Evolutionary conservation across 2,888 invertebrate genomes (phyloP), one percentile per base, ranked within the genome.

Genomic region (Zootermopsis nevadensis): DNA sequence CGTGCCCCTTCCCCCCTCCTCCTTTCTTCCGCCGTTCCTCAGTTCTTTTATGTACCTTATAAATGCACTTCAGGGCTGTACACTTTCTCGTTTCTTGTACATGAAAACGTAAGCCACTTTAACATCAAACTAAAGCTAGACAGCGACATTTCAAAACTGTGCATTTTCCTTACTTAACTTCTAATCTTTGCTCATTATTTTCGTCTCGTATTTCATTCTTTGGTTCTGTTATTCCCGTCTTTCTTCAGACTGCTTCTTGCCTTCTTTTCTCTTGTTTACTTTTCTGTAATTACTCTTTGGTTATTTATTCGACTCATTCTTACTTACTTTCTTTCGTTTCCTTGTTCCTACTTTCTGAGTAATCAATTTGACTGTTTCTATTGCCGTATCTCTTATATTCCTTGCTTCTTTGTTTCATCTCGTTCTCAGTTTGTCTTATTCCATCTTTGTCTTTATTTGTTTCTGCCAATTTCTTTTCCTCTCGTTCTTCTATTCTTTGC

Each of bases 31-130:
- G 10, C 8, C 31, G 74, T 35, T 38, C 74, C 74, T 38, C 74
- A 74, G 38, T 74, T 74, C 74, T 74, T 74, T 74, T 74, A 74
- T 74, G 42, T 74, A 74, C 38, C 38, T 38, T 74, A 38, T 74
- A 74, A 74, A 74, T 74, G 74, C 38, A 38, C 31, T 38, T 31
- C 38, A 74, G 74, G 74, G 74, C 38, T 74, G 24, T 38, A 74
- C 74, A 74, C 2, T 30, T 69, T 72, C 27, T 24, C 8, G n/a
- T 27, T 53, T 15, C 19, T 10, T 6, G 24, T 10, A 19, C 15
- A 3, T 15, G 24, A 15, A 53, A 10, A 53, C 6, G 8, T 38
- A 4, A 38, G 38, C 10, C 38, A 10, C 4, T 10, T 4, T 38
- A 38, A 10, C 38, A 38, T 7, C 38, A 38, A 10, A 10, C 38